Evolutionary conservation across 64 coral and sea anemone species (phyloP).

Genomic region (Actinia tenebrosa): DNA sequence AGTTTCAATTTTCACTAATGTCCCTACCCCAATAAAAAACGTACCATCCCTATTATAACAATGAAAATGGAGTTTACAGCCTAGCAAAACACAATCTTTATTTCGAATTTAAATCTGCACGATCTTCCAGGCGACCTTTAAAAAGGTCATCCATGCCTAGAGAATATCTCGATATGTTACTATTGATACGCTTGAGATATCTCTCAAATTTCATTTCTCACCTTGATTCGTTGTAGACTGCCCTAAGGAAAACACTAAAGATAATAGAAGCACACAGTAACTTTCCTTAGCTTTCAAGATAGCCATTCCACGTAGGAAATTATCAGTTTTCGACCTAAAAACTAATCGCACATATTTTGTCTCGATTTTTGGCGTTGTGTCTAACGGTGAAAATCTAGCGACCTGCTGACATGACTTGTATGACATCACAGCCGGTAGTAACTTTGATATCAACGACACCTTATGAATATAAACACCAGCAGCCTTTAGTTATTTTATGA

Average conservation of each 20-base stretch:
- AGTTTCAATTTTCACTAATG: no score
- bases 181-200: neutral
- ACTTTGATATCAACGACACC: neutral
- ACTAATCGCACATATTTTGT: neutral
- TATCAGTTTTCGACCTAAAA: neutral
- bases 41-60: no score
- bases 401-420: neutral
- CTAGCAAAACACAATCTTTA: no score
- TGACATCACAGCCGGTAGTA: neutral
- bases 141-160: neutral
- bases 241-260: neutral
- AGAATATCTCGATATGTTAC: neutral
- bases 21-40: no score
- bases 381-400: neutral
- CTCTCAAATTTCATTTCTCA: neutral
- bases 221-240: neutral
- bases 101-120: no score
- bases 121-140: no score
- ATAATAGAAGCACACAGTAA: neutral
- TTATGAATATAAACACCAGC: slow-evolving; percentile 2
- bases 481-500: neutral
- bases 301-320: neutral
- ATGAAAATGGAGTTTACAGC: no score
- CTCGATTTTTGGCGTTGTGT: neutral
- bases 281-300: neutral